Evolutionary conservation across 2,888 invertebrate genomes (phyloP), one percentile per base, ranked within the genome.

Genomic region (Arrhopalites spinosus): DNA sequence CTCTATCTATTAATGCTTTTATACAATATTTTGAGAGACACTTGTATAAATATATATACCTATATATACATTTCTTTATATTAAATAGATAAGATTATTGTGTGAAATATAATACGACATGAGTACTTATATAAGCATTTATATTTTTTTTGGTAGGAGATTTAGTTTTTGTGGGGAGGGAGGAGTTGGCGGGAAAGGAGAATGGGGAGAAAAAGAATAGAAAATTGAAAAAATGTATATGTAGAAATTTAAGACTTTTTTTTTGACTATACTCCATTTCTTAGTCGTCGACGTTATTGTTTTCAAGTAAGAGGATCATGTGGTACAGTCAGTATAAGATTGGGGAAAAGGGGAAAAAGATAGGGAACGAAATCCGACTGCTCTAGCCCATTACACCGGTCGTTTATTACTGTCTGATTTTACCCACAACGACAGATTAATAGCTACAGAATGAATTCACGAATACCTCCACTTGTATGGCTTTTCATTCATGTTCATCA

Each of bases 381-480:
- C 59, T 59, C 59, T 59, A 23, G 23, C 17, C 59, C 59, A 59
- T 59, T 53, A 69, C 69, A 27, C 69, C 3, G 36, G 53, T 69
- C 69, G 53, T 69, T 69, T 69, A 69, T 69, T 69, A 69, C 69
- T 69, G 69, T 69, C 69, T 69, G 56, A 69, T 69, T 68, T 69
- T 69, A 69, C 56, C 56, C 69, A 69, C 56, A 69, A 69, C 56
- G 69, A 56, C 69, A 69, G 69, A 69, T 69, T 69, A 69, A 69
- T 69, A 69, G 56, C 20, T 29, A 17, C 2, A 64, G 64, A 36
- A 17, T 36, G 36, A 64, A 64, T 29, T 36, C 64, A 17, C 11
- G 27, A 17, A 23, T 30, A 27, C 61, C 20, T 23, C 3, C 61
- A n/a, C 20, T 29, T 25, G 3, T 27, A 5, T 20, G 7, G 2